Conservation (phyloP, 2,113 vertebrate species). For the Callipepla californica region DNA sequence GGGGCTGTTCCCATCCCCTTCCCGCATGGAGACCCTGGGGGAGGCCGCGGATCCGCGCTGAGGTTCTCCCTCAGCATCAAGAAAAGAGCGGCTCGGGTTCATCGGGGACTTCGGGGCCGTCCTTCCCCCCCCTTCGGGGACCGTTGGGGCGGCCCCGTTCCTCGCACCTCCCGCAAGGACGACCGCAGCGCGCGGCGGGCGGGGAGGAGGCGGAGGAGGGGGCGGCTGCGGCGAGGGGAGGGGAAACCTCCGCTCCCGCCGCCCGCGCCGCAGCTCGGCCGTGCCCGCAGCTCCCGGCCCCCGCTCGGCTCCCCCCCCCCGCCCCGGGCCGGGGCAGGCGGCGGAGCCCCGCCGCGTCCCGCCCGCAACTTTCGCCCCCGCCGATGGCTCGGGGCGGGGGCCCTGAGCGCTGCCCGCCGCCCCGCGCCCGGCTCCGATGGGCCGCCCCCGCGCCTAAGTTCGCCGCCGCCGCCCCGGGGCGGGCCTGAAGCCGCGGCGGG, state of each 20-base stretch:
- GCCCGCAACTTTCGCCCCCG: too few relatives aligned
- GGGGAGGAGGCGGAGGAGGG: not conserved
- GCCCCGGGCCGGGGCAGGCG: too few relatives aligned
- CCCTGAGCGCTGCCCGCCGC: too few relatives aligned
- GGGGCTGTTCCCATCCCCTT: not conserved
- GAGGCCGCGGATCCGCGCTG: not conserved
- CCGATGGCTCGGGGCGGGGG: too few relatives aligned
- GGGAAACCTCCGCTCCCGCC: constrained; percentile 14
- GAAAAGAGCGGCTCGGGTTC: too few relatives aligned
- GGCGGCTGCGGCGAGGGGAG: constrained; percentile 27
- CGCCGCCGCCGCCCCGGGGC: not conserved
- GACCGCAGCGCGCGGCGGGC: not conserved
- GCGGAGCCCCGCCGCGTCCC: too few relatives aligned
- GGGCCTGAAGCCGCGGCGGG: not conserved
- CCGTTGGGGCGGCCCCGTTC: not conserved
- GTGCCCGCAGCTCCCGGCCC: too few relatives aligned
- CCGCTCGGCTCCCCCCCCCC: too few relatives aligned
- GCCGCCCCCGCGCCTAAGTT: constrained; percentile 32
- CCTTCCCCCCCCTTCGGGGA: not conserved
- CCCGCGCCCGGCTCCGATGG: not conserved
- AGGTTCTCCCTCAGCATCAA: too few relatives aligned
- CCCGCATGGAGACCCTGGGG: not conserved
- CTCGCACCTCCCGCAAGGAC: not conserved
- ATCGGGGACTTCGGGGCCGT: not conserved
- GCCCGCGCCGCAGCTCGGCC: too few relatives aligned